Evolutionary conservation across 2,888 invertebrate genomes (phyloP), one percentile per base, ranked within the genome.

Genomic region (Drosophila infuscata): DNA sequence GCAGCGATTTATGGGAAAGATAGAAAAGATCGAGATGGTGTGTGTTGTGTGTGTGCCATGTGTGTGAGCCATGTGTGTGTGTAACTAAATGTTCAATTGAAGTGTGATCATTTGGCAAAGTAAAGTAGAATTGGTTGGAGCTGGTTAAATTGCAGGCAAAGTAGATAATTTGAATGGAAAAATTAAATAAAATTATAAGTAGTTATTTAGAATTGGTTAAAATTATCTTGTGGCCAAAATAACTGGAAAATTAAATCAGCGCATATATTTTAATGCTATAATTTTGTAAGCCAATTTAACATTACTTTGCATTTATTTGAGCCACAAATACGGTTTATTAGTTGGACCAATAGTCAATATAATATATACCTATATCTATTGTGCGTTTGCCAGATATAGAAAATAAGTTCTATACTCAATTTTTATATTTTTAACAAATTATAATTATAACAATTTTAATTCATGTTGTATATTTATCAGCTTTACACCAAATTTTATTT

Each of bases 1-100:
- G 8, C 9, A 35, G 57, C 81, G 80, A 88, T 83, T 83, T 82
- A 82, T 85, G 74, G 77, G 83, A 83, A 83, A 80, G 88, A 83
- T 83, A 83, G 38, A 59, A 62, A 54, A 48, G 36, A 51, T 64
- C 15, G 15, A 35, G 12, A 6, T 46, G 25, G 17, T 38, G 38
- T n/a, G 38, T 41, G 9, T 17, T 17, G 8, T 38, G 38, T 17
- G 20, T 20, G 38, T 41, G 9, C 9, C 8, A 3, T 38, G 38
- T 17, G 20, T 20, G 46, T 20, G 6, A 20, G 20, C 41, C 33
- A 35, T 20, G 12, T 46, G 20, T 46, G 20, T 46, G 43, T 20
- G 12, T 46, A 1, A 41, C 1, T 15, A 15, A 46, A 25, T 29
- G 15, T 25, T 25, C 25, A 49, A 11, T 17, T 49, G 3, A 17